Percentiles rank a stretch among this genome's conserved stretches.
These are phyloP conservation scores for Gasteruption jaculator DNA, from an alignment of 2,888 invertebrate genomes.

Conservation along the genomic window DNA sequence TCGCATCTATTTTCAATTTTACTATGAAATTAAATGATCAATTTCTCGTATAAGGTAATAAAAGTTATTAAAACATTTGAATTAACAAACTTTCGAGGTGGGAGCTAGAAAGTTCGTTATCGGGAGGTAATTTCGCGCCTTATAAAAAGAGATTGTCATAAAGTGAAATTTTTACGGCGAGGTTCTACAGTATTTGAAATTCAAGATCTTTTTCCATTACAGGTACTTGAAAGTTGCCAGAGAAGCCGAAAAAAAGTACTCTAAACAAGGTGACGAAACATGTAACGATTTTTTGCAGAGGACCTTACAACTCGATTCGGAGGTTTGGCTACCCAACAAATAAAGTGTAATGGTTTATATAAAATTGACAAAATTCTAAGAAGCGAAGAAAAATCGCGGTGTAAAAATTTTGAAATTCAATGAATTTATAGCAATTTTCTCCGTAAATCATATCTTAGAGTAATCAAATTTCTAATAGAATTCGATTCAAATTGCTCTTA, in stretches of 20 bases:
- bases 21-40: not conserved
- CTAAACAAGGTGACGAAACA: constrained; percentile 53
- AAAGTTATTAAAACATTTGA: no score
- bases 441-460: no score
- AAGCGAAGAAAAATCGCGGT: not conserved
- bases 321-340: constrained; percentile 57
- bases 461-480: no score
- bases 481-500: no score
- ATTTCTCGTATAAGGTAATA: no score
- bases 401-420: constrained; percentile 3
- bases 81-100: no score
- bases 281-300: constrained; percentile 52
- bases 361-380: not conserved
- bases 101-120: no score
- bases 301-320: constrained; percentile 51
- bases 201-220: constrained; percentile 16
- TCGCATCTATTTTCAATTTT: not conserved
- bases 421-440: no score
- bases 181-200: no score
- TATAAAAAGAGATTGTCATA: no score
- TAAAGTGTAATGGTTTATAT: constrained; percentile 31
- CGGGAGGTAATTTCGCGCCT: no score
- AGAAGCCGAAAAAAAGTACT: constrained; percentile 52
- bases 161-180: no score
- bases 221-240: constrained; percentile 54